Evolutionary conservation across 2,797 vertebrate genomes (phyloP).

Genomic region (Pseudotriccus pelzelni): DNA sequence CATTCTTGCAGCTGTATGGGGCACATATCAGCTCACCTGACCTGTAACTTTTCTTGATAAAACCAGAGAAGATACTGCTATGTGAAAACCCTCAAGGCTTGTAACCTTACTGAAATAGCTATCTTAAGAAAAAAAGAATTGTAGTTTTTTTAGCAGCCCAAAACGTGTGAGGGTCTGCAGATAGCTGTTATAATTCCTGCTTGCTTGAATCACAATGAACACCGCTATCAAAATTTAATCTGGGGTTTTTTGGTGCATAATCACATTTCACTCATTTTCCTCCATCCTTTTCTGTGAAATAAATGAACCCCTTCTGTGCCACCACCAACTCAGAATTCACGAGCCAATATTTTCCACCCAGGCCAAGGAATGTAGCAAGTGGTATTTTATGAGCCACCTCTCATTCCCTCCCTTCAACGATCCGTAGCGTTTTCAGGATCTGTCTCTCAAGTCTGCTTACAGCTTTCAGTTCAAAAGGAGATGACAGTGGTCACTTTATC

Average conservation of each 20-base stretch:
- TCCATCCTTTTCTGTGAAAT: constrained; percentile 46
- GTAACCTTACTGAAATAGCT: constrained; percentile 5
- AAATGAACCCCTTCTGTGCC: constrained; percentile 59
- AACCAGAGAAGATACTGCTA: constrained; percentile 23
- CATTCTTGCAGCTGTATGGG: not conserved
- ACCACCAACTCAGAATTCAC: constrained; percentile 43
- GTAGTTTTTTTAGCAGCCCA: constrained; percentile 18
- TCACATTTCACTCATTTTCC: constrained; percentile 62
- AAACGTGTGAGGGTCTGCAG: not conserved
- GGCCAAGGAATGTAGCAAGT: constrained; percentile 7
- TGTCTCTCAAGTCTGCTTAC: constrained; percentile 55
- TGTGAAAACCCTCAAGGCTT: not conserved
- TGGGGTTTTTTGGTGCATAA: constrained; percentile 29
- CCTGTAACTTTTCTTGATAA: constrained; percentile 41
- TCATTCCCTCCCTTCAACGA: constrained; percentile 20
- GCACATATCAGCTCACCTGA: not conserved
- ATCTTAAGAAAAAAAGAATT: not conserved
- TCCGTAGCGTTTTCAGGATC: not conserved
- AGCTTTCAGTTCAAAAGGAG: constrained; percentile 28
- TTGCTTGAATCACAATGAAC: not conserved
- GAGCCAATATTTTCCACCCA: constrained; percentile 47
- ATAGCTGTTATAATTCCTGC: constrained; percentile 28
- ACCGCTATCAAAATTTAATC: constrained; percentile 55
- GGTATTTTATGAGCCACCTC: constrained; percentile 41
- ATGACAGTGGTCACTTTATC: not conserved